Conservation (phyloP, 2,113 vertebrate genomes). For the Megaptera novaeangliae region DNA sequence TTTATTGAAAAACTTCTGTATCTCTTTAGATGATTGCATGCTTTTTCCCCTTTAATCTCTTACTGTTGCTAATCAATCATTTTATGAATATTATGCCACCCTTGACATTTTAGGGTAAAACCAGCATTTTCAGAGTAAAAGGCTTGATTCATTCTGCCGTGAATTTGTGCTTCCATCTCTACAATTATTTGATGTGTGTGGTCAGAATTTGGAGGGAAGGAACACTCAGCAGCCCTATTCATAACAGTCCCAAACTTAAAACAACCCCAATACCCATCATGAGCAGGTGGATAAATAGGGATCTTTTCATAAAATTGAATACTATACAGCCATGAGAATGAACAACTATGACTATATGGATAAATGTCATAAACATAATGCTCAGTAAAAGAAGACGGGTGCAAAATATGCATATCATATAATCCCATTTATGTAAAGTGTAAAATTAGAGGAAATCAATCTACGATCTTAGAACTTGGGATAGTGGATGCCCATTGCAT, state of each 20-base stretch:
- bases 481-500: rapidly evolving
- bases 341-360: not conserved
- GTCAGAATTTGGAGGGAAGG: not conserved
- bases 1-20: not conserved
- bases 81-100: not conserved
- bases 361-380: not conserved
- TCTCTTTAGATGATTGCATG: not conserved
- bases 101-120: not conserved
- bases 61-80: not conserved
- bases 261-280: not conserved
- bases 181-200: not conserved
- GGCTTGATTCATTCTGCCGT: not conserved
- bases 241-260: not conserved
- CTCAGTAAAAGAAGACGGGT: not conserved
- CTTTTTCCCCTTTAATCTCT: not conserved
- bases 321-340: not conserved
- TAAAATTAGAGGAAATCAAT: not conserved
- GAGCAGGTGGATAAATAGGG: not conserved
- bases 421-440: not conserved
- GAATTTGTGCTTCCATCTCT: not conserved
- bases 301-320: not conserved
- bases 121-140: not conserved
- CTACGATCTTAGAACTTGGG: not conserved
- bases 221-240: not conserved
- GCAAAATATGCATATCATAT: not conserved